Percentiles rank a stretch among this genome's conserved stretches.
Conservation (phyloP, 2,113 vertebrate genomes). For the Brachyhypopomus occidentalis region DNA sequence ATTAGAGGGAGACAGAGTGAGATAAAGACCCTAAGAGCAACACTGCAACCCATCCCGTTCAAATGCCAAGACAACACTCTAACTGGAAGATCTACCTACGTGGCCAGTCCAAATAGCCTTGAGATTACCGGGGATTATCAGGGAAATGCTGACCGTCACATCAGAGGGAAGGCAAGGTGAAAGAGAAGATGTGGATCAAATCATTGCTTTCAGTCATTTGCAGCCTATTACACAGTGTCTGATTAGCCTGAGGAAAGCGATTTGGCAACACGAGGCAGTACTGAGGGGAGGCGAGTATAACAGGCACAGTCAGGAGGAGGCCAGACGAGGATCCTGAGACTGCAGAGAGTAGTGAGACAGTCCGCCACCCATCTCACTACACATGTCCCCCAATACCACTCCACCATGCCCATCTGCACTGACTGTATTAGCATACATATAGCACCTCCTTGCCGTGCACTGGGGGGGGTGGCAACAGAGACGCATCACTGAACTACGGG, state of each 20-base stretch:
- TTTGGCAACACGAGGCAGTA: background rate
- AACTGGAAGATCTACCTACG: background rate
- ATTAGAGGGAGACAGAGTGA: background rate
- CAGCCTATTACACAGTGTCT: background rate
- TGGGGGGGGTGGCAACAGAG: background rate
- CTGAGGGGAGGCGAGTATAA: background rate
- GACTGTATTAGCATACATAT: conserved; percentile 57
- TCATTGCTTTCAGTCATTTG: conserved; percentile 2
- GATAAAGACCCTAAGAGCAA: background rate
- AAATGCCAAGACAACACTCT: background rate
- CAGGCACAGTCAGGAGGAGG: background rate
- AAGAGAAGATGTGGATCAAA: background rate
- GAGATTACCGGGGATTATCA: conserved; percentile 19
- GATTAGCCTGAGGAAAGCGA: background rate
- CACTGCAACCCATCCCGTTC: background rate
- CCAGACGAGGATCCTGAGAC: background rate
- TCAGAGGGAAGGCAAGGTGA: background rate
- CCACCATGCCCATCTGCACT: too few species aligned
- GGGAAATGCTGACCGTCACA: conserved; percentile 11
- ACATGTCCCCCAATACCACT: too few species aligned
- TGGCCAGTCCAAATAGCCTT: background rate
- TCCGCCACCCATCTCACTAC: too few species aligned
- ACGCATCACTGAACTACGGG: too few species aligned
- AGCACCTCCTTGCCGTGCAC: conserved; percentile 35
- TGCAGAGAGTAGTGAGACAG: background rate